A percentile compares a stretch with the other conserved stretches of the same genome.
phyloP scores from a whole-genome alignment of 2,888 invertebrate species.

The Neuroscelio doddi region DNA sequence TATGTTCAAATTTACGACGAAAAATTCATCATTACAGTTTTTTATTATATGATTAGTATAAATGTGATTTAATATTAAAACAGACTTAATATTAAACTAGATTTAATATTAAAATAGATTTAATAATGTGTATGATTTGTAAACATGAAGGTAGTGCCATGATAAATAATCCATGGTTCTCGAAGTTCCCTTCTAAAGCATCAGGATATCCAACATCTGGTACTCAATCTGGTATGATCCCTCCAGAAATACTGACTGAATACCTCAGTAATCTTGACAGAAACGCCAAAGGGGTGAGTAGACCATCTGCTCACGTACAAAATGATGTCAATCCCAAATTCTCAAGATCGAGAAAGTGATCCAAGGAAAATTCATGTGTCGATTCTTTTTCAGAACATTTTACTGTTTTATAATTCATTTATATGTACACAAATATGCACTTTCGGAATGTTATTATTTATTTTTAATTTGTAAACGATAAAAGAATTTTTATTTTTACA shows the following conservation, averaged over 20 bases:
- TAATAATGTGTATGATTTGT: no score
- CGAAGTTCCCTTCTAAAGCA: slow-evolving; percentile 45
- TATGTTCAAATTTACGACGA: no score
- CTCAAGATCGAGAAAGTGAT: slow-evolving; percentile 37
- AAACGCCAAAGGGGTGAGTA: slow-evolving; percentile 63
- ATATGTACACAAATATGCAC: neutral
- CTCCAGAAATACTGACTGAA: slow-evolving; percentile 62
- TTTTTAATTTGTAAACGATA: no score
- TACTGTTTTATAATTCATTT: neutral
- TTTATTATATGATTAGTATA: no score
- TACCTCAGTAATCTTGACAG: slow-evolving; percentile 59
- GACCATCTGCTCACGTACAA: slow-evolving; percentile 37
- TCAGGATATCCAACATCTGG: slow-evolving; percentile 39
- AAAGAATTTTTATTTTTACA: no score
- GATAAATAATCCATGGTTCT: slow-evolving; percentile 29
- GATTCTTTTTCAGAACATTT: neutral
- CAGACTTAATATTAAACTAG: no score
- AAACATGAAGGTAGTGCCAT: slow-evolving; percentile 39
- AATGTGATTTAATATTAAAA: no score
- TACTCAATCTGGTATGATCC: slow-evolving; percentile 49
- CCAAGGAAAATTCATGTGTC: neutral
- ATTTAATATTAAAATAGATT: no score
- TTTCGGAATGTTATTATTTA: neutral
- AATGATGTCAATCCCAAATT: slow-evolving; percentile 34
- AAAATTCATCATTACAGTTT: no score